Evolutionary conservation across 2,888 invertebrate species (phyloP).

Genomic region (Oscheius myriophilus): DNA sequence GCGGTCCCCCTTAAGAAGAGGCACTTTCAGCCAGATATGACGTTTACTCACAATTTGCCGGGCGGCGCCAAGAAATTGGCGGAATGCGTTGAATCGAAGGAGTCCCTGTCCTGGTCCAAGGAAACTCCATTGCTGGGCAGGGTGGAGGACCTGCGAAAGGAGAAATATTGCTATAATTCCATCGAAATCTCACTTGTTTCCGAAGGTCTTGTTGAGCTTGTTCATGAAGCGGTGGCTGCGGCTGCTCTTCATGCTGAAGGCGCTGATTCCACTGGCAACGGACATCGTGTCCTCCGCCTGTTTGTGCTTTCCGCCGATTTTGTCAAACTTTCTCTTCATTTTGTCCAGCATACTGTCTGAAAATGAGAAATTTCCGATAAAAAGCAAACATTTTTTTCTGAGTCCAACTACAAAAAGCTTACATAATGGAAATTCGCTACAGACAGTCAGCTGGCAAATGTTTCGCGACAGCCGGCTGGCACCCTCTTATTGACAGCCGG

Average conservation of each 20-base stretch:
- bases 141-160: conserved; percentile 14
- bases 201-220: conserved; percentile 33
- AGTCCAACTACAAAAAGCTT: too few species aligned
- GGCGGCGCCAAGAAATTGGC: conserved; percentile 19
- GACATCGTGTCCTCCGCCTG: conserved; percentile 52
- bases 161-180: neutral
- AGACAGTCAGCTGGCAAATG: too few species aligned
- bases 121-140: conserved; percentile 7
- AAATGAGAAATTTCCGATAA: neutral
- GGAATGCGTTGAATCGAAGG: conserved; percentile 6
- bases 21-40: too few species aligned
- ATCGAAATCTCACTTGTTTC: conserved; percentile 19
- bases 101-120: conserved; percentile 8
- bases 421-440: too few species aligned
- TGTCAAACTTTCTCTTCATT: conserved; percentile 57
- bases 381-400: too few species aligned
- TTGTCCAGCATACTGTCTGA: conserved; percentile 35
- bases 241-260: conserved; percentile 37
- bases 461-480: too few species aligned
- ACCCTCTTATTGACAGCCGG: too few species aligned
- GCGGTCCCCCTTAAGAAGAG: too few species aligned
- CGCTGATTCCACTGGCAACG: conserved; percentile 47
- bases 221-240: conserved; percentile 36
- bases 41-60: conserved; percentile 10
- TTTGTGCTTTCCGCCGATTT: conserved; percentile 45